Percentiles rank a stretch among this genome's conserved stretches.
These are phyloP conservation scores for Argynnis bischoffii DNA, from an alignment of 2,888 invertebrate species.

Conservation along the genomic window DNA sequence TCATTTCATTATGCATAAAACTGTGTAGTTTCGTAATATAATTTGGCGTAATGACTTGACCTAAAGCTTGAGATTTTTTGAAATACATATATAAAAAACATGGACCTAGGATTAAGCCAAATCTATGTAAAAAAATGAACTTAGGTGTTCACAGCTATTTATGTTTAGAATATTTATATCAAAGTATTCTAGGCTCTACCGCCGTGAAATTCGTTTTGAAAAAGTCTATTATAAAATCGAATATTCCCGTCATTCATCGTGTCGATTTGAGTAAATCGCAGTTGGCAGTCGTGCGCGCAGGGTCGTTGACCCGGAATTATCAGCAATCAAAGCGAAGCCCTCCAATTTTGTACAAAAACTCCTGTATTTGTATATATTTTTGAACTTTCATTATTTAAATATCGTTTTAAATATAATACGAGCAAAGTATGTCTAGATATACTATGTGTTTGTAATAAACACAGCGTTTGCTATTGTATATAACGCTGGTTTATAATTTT, in stretches of 20 bases:
- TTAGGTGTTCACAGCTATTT: no score
- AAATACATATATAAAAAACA: no score
- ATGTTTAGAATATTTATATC: neutral
- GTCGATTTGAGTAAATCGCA: constrained; percentile 67
- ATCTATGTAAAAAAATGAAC: no score
- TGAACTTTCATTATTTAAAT: constrained; percentile 1
- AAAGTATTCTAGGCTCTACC: neutral
- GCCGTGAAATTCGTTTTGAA: constrained; percentile 22
- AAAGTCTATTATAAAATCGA: constrained; percentile 40
- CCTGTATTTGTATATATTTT: constrained; percentile 40
- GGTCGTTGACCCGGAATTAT: constrained; percentile 74
- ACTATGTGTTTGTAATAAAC: neutral
- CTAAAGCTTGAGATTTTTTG: no score
- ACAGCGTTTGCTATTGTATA: neutral
- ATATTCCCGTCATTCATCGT: constrained; percentile 53
- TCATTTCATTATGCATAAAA: no score
- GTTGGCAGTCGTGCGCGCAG: constrained; percentile 69
- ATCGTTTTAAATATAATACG: neutral
- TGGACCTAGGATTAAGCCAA: no score
- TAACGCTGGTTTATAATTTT: constrained; percentile 42
- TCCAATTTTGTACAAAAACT: constrained; percentile 39
- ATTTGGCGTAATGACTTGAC: no score
- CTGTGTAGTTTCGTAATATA: no score
- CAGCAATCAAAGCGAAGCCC: constrained; percentile 69
- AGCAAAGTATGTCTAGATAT: neutral